Conservation (phyloP, 1,140 invertebrate genomes). For the Drosophila dunni region DNA sequence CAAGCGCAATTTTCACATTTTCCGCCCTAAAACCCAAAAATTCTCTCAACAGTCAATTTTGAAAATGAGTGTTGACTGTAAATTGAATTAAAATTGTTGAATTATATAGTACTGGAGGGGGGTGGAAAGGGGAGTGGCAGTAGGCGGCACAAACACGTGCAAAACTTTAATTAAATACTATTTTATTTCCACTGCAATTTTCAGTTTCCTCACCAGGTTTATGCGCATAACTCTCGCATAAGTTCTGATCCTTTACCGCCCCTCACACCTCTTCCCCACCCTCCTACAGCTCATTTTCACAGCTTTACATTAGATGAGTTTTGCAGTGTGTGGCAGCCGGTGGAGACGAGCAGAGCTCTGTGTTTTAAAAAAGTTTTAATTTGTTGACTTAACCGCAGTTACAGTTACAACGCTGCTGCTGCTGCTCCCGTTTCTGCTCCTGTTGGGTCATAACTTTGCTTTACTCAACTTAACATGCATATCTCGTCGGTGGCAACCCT, state of each 20-base stretch:
- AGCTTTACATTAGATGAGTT: constrained; percentile 36
- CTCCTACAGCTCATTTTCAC: constrained; percentile 55
- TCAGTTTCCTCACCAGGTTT: constrained; percentile 43
- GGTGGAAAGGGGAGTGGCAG: constrained; percentile 14
- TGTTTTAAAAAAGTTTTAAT: constrained; percentile 76
- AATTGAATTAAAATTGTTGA: constrained; percentile 80
- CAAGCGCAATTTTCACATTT: background rate
- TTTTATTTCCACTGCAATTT: constrained; percentile 58
- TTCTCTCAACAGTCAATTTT: constrained; percentile 29
- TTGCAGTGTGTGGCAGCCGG: constrained; percentile 1
- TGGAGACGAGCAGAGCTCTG: constrained; percentile 2
- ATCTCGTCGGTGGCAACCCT: constrained; percentile 69
- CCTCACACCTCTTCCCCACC: background rate
- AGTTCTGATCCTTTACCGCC: constrained; percentile 40
- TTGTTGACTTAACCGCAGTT: constrained; percentile 82
- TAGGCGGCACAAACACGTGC: constrained; percentile 56
- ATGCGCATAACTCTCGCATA: constrained; percentile 76
- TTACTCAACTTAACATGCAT: constrained; percentile 78
- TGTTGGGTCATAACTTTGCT: constrained; percentile 70
- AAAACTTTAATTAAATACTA: constrained; percentile 80
- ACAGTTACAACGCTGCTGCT: constrained; percentile 61
- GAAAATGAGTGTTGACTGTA: constrained; percentile 39
- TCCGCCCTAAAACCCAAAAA: constrained; percentile 40
- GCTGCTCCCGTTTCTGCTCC: constrained; percentile 11
- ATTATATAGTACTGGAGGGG: constrained; percentile 35